Evolutionary conservation across 1,140 invertebrate genomes (phyloP).

Genomic region (Lanistes nyassanus): DNA sequence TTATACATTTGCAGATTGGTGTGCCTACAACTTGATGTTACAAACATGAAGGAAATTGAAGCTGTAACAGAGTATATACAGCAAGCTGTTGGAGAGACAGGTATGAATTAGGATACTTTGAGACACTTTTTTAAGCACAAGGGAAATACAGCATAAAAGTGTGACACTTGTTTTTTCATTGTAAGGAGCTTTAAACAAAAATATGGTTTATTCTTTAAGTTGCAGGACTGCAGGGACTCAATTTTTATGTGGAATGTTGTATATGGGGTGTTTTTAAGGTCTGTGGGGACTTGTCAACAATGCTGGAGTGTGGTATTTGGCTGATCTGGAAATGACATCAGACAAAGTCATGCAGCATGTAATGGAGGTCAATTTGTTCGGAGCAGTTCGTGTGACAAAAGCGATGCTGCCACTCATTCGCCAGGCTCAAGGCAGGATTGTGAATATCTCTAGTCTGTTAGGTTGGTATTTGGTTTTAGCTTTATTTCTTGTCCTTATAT

Average conservation of each 20-base stretch:
- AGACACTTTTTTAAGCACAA: too few species aligned
- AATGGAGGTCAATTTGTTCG: slow-evolving; percentile 76
- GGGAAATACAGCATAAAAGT: too few species aligned
- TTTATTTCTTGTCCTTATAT: too few species aligned
- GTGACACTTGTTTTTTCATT: too few species aligned
- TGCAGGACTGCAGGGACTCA: too few species aligned
- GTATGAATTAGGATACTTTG: too few species aligned
- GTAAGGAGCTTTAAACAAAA: too few species aligned
- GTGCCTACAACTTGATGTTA: slow-evolving; percentile 68
- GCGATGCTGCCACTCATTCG: slow-evolving; percentile 75
- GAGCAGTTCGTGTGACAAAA: slow-evolving; percentile 81
- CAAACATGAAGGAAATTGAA: slow-evolving; percentile 63
- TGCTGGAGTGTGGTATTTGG: slow-evolving; percentile 73
- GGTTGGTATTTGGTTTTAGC: slow-evolving; percentile 63
- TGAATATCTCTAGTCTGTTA: slow-evolving; percentile 72
- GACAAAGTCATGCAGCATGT: slow-evolving; percentile 57
- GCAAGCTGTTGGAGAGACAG: slow-evolving; percentile 49
- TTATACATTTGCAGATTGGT: slow-evolving; percentile 57
- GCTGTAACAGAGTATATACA: slow-evolving; percentile 50
- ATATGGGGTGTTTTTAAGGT: slow-evolving; percentile 53
- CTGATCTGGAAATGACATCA: slow-evolving; percentile 71
- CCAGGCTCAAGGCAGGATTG: slow-evolving; percentile 66
- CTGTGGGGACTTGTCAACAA: slow-evolving; percentile 92
- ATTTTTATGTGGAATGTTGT: not conserved
- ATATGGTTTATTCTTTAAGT: too few species aligned